Base-by-base conservation (phyloP, 2,797 vertebrate genomes). In the Epinephelus coioides region DNA sequence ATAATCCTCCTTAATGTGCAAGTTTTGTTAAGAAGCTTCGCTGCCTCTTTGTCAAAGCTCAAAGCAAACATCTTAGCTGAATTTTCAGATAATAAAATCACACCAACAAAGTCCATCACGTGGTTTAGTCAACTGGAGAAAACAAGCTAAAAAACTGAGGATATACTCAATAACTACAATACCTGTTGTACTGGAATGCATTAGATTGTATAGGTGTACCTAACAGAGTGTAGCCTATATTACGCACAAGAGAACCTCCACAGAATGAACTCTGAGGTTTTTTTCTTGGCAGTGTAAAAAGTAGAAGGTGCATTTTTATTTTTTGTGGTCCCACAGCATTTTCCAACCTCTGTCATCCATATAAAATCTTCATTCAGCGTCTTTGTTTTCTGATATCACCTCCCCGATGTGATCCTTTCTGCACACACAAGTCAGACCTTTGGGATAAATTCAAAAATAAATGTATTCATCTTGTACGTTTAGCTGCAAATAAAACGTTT, bases 1-100 rank as follows among this genome's bases (percentile, higher is more conserved):
- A 59, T 57, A 78, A 87, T 18, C 63, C 30, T 56, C 30, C 1
- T 73, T 44, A 56, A 69, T 70, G 69, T 73, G 46, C 4, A 79
- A n/a, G 25, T 70, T 82, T 71, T 49, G 1, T 30, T 17, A 61
- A 61, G 50, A 18, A 43, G n/a, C 5, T 44, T 19, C 25, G 18
- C 1, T 56, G 27, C 53, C 46, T 61, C 13, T 69, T 70, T 78
- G n/a, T 50, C 51, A 70, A 8, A 0, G 38, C 46, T 30, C 23
- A 23, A 21, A 40, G 27, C 17, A 21, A 50, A 70, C 9, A 13
- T 78, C 7, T 53, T 2, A 44, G 5, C 1, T 30, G 46, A 50
- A 43, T 40, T 9, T 61, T 34, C 12, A 46, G 14, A 2, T 3
- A 51, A 21, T 8, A 38, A 54, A 61, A 38, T 23, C 14, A 56